Base-by-base conservation (phyloP, 1,140 invertebrate species). In the Portunus trituberculatus region DNA sequence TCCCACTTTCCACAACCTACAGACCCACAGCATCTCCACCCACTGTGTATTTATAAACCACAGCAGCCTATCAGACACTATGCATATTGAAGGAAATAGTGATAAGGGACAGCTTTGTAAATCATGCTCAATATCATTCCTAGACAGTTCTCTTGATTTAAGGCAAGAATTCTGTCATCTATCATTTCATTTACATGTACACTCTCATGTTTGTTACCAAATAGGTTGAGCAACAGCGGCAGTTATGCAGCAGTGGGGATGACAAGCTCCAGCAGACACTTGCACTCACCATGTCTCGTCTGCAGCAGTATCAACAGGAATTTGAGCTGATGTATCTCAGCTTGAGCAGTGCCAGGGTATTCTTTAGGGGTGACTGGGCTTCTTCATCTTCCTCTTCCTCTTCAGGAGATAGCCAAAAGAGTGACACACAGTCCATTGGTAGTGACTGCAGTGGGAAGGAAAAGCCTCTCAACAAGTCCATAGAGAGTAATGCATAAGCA, bases 231-330 rank as follows among this genome's bases (percentile, higher is more conserved):
- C 48, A 96, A 31, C 95, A 94, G 91, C 86, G 91, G 20, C 92
- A 95, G 29, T 25, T 96, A 59, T 67, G 92, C 32, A 96, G 96
- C 46, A 96, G 96, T 83, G 96, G 96, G 45, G 98, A 99, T 97
- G 98, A 98, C 96, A 99, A 99, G 97, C 97, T 99, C n/a, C 98
- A 98, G 93, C 99, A 99, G 97, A 99, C 99, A 0, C 98, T 99
- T 96, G 98, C 98, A n/a, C 97, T 99, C n/a, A 99, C 99, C 0
- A 97, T 99, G 39, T 93, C 89, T 0, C 94, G 90, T 29, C 83
- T 96, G 46, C 89, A 91, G 29, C 96, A 96, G 96, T 96, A 97
- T 97, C 96, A 96, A 32, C 96, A 98, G 97, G 99, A 99, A 97
- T 99, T 99, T 97, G 98, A 99, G 96, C 97, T 99, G 88, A 97